Evolutionary conservation across 2,888 invertebrate genomes (phyloP).

Genomic region (Himalopsyche anomala): DNA sequence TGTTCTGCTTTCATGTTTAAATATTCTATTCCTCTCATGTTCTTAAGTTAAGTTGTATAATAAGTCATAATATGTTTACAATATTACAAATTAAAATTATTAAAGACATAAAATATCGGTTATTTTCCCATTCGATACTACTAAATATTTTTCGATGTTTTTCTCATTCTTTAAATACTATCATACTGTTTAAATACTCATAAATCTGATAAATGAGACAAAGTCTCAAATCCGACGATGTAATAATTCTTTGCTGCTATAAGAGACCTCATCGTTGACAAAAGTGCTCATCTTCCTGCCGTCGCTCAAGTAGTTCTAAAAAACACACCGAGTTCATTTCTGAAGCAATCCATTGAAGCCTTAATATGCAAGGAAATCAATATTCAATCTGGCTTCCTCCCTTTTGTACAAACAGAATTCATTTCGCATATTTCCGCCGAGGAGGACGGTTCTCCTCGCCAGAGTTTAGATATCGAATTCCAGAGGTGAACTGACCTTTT

Average conservation of each 20-base stretch:
- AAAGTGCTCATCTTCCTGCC: not conserved
- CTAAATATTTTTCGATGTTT: too few species aligned
- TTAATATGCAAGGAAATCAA: conserved; percentile 53
- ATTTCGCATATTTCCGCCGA: conserved; percentile 56
- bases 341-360: conserved; percentile 52
- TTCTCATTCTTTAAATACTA: too few species aligned
- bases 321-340: conserved; percentile 32
- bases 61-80: too few species aligned
- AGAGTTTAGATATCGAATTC: not conserved
- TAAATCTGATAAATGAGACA: too few species aligned
- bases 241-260: not conserved
- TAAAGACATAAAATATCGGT: too few species aligned
- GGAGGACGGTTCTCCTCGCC: not conserved
- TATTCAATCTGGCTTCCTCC: conserved; percentile 42
- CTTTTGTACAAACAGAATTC: conserved; percentile 52
- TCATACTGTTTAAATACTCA: too few species aligned
- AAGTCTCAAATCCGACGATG: too few species aligned
- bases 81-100: too few species aligned
- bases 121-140: too few species aligned
- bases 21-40: too few species aligned
- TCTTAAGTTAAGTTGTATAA: too few species aligned
- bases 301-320: not conserved
- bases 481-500: conserved; percentile 9
- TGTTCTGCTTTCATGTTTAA: too few species aligned
- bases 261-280: not conserved